These are phyloP conservation scores for Amblyjoppa proteus DNA, from an alignment of 2,888 invertebrate genomes.

Conservation along the genomic window DNA sequence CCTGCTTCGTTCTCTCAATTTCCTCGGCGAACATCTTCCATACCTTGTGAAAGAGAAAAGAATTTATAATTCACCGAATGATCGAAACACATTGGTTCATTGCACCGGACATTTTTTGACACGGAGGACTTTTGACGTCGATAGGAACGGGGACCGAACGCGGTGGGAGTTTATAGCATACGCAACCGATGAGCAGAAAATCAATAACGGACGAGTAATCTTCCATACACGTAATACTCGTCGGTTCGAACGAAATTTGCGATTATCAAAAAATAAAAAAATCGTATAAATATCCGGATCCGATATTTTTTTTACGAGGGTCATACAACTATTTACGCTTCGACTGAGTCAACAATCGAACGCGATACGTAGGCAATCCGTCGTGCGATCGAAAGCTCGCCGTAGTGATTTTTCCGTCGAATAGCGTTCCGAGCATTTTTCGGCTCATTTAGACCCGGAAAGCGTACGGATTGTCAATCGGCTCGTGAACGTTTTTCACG, in stretches of 20 bases:
- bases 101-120: neutral
- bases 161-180: neutral
- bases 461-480: slow-evolving; percentile 91
- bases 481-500: slow-evolving; percentile 93
- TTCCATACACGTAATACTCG: neutral
- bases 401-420: slow-evolving; percentile 89
- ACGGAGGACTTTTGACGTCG: neutral
- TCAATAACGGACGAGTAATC: slow-evolving; percentile 10
- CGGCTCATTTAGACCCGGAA: slow-evolving; percentile 92
- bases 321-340: neutral
- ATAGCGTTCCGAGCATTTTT: slow-evolving; percentile 89
- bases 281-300: neutral
- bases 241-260: neutral
- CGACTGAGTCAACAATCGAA: neutral
- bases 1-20: slow-evolving; percentile 90
- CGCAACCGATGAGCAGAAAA: slow-evolving; percentile 6
- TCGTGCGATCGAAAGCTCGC: slow-evolving; percentile 81
- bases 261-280: neutral
- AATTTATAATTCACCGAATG: neutral
- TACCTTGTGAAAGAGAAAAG: slow-evolving; percentile 84
- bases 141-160: neutral
- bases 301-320: neutral
- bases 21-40: slow-evolving; percentile 92
- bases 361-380: neutral
- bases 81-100: neutral